These are phyloP conservation scores for Parelbella ahira DNA, from an alignment of 2,888 invertebrate genomes.

Conservation along the genomic window DNA sequence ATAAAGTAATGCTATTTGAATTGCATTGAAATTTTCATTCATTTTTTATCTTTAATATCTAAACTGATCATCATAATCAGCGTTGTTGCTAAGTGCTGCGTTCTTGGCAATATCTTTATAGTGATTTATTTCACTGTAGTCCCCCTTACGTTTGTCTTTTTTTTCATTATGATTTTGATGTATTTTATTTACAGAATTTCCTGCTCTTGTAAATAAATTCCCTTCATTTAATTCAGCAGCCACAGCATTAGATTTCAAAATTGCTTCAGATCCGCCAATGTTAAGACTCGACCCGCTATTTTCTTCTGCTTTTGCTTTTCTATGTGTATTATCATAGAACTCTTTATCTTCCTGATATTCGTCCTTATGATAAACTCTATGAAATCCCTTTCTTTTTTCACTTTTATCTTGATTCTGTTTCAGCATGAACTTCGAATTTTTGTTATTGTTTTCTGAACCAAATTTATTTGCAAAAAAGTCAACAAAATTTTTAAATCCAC, in stretches of 20 bases:
- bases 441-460: slow-evolving; percentile 50
- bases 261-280: slow-evolving; percentile 48
- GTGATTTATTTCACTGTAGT: slow-evolving; percentile 40
- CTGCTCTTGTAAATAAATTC: slow-evolving; percentile 37
- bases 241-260: slow-evolving; percentile 44
- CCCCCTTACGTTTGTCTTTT: slow-evolving; percentile 35
- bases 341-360: slow-evolving; percentile 68
- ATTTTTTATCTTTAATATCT: background rate
- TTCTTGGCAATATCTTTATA: slow-evolving; percentile 51
- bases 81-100: slow-evolving; percentile 46
- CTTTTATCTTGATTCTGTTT: slow-evolving; percentile 53
- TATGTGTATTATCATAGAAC: slow-evolving; percentile 60
- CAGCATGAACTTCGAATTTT: slow-evolving; percentile 42
- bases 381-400: slow-evolving; percentile 59
- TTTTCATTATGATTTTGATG: slow-evolving; percentile 41
- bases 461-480: slow-evolving; percentile 62
- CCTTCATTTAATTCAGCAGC: slow-evolving; percentile 41
- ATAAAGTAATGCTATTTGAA: background rate
- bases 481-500: slow-evolving; percentile 53
- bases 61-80: slow-evolving; percentile 42
- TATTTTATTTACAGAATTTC: slow-evolving; percentile 35
- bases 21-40: background rate
- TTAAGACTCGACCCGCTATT: slow-evolving; percentile 43
- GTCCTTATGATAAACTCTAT: slow-evolving; percentile 64
- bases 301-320: slow-evolving; percentile 45